A percentile compares a stretch with the other conserved stretches of the same genome.
Evolutionary conservation across 1,140 invertebrate species (phyloP).

Genomic region (Hylaeus volcanicus): DNA sequence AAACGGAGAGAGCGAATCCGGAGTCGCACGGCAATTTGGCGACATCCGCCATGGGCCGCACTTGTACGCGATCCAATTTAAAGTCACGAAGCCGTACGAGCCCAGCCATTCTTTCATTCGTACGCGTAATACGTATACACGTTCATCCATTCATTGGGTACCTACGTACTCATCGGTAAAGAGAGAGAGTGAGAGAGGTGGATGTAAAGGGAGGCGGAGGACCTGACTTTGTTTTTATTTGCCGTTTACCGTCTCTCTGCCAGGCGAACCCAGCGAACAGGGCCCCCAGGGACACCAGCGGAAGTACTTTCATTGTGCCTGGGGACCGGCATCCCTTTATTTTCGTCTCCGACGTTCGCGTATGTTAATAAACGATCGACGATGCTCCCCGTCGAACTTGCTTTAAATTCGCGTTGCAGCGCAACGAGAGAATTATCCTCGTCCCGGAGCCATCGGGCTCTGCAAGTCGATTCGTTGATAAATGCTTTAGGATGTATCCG

Average conservation of each 20-base stretch:
- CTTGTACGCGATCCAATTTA: constrained; percentile 80
- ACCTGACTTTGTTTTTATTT: constrained; percentile 72
- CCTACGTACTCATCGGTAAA: constrained; percentile 1
- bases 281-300: constrained; percentile 60
- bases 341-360: constrained; percentile 63
- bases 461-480: neutral
- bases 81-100: constrained; percentile 73
- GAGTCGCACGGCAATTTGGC: constrained; percentile 79
- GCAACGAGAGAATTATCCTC: constrained; percentile 5
- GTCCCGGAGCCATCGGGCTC: neutral
- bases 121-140: constrained; percentile 53
- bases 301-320: constrained; percentile 69
- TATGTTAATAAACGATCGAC: constrained; percentile 48
- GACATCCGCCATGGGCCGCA: constrained; percentile 78
- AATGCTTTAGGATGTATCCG: neutral
- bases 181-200: constrained; percentile 13
- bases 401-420: constrained; percentile 23
- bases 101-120: constrained; percentile 71
- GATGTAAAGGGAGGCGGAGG: constrained; percentile 44
- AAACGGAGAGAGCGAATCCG: constrained; percentile 69
- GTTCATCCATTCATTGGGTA: constrained; percentile 66
- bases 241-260: constrained; percentile 67
- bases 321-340: constrained; percentile 67
- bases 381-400: constrained; percentile 25
- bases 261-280: constrained; percentile 44